These are phyloP conservation scores for Trissolcus brochymenae DNA, from an alignment of 2,888 invertebrate genomes.

Conservation along the genomic window DNA sequence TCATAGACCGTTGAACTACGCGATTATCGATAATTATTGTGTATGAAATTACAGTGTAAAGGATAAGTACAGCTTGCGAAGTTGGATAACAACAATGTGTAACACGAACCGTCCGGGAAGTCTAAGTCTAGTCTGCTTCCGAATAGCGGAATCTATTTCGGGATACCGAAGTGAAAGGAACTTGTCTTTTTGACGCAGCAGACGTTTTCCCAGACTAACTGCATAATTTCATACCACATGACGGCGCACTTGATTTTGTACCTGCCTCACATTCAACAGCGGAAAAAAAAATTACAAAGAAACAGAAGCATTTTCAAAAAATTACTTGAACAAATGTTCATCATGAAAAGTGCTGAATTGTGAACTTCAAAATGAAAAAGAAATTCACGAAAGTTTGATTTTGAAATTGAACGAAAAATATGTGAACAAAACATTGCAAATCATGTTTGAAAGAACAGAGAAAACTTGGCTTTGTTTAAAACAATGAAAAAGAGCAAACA, in stretches of 20 bases:
- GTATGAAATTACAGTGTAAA: neutral
- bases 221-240: neutral
- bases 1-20: too few relatives aligned
- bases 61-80: neutral
- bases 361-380: too few relatives aligned
- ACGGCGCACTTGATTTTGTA: constrained; percentile 11
- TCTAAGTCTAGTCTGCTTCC: constrained; percentile 51
- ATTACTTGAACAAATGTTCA: too few relatives aligned
- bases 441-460: too few relatives aligned
- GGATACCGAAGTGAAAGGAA: constrained; percentile 43
- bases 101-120: constrained; percentile 44
- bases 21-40: neutral
- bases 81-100: constrained; percentile 36
- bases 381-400: too few relatives aligned
- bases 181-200: constrained; percentile 38
- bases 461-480: too few relatives aligned
- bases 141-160: constrained; percentile 48
- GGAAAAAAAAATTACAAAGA: neutral
- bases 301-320: neutral
- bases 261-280: too few relatives aligned
- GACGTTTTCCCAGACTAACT: constrained; percentile 30
- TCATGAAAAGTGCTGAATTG: too few relatives aligned
- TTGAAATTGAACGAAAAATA: too few relatives aligned
- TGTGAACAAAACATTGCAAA: too few relatives aligned
- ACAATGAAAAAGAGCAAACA: too few relatives aligned